A percentile compares a stretch with the other conserved stretches of the same genome.
phyloP scores from a whole-genome alignment of 2,888 invertebrate species.

The Chouioia cunea region DNA sequence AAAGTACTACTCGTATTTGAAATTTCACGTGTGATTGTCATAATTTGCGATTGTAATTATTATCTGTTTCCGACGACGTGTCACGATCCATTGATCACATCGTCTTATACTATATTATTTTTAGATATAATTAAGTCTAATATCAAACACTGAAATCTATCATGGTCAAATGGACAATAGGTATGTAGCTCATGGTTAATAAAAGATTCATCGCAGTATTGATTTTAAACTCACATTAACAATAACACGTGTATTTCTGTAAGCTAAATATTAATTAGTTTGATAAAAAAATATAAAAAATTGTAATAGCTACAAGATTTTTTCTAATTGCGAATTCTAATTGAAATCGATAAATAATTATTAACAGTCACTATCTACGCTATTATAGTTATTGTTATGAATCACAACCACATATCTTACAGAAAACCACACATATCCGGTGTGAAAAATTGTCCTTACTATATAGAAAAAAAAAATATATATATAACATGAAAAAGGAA shows the following conservation, averaged over 20 bases:
- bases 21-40: no score
- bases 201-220: no score
- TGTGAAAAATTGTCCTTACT: conserved; percentile 14
- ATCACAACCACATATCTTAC: background rate
- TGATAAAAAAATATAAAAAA: no score
- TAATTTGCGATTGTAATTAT: background rate
- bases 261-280: no score
- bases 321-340: background rate
- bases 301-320: no score
- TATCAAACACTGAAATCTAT: background rate
- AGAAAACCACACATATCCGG: conserved; percentile 12
- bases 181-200: no score
- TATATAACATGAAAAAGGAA: conserved; percentile 8
- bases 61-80: conserved; percentile 10
- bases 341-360: background rate
- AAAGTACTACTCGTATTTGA: no score
- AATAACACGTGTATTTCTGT: no score
- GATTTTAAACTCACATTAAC: no score
- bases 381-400: background rate
- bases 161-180: no score
- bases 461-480: conserved; percentile 8
- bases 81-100: conserved; percentile 23
- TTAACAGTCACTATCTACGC: background rate
- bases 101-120: conserved; percentile 17
- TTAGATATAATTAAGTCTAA: conserved; percentile 16